These are phyloP conservation scores for Diprion similis DNA, from an alignment of 1,140 invertebrate genomes.

Conservation along the genomic window DNA sequence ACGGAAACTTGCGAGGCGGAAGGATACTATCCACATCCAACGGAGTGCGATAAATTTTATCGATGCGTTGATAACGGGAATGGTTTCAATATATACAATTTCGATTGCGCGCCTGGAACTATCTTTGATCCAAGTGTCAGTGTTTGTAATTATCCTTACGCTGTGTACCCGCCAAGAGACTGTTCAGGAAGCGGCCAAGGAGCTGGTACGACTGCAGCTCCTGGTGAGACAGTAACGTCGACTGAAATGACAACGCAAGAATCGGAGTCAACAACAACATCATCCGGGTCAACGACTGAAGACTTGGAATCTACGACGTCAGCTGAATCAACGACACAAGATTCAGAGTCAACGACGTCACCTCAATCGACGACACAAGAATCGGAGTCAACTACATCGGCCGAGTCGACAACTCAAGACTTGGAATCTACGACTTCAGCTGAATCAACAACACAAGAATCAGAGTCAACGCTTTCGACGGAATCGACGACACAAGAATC, in stretches of 20 bases:
- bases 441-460: slow-evolving; percentile 21
- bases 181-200: slow-evolving; percentile 37
- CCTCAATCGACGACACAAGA: slow-evolving; percentile 36
- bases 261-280: slow-evolving; percentile 24
- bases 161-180: slow-evolving; percentile 61
- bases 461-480: slow-evolving; percentile 14
- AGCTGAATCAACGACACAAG: slow-evolving; percentile 28
- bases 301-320: slow-evolving; percentile 17
- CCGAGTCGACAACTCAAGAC: slow-evolving; percentile 21
- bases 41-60: slow-evolving; percentile 75
- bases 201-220: slow-evolving; percentile 21
- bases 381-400: slow-evolving; percentile 23
- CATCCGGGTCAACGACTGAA: slow-evolving; percentile 23
- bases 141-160: slow-evolving; percentile 63
- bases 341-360: slow-evolving; percentile 6
- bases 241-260: slow-evolving; percentile 19
- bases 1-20: slow-evolving; percentile 58
- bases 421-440: slow-evolving; percentile 21
- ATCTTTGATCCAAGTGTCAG: slow-evolving; percentile 64
- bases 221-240: slow-evolving; percentile 11
- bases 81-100: slow-evolving; percentile 65
- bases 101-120: slow-evolving; percentile 63
- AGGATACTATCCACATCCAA: slow-evolving; percentile 72
- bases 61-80: slow-evolving; percentile 74
- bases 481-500: slow-evolving; percentile 13